Percentiles rank a stretch among this genome's conserved stretches.
These are phyloP conservation scores for Sigmodon hispidus DNA, from an alignment of 2,113 vertebrate genomes.

Conservation along the genomic window DNA sequence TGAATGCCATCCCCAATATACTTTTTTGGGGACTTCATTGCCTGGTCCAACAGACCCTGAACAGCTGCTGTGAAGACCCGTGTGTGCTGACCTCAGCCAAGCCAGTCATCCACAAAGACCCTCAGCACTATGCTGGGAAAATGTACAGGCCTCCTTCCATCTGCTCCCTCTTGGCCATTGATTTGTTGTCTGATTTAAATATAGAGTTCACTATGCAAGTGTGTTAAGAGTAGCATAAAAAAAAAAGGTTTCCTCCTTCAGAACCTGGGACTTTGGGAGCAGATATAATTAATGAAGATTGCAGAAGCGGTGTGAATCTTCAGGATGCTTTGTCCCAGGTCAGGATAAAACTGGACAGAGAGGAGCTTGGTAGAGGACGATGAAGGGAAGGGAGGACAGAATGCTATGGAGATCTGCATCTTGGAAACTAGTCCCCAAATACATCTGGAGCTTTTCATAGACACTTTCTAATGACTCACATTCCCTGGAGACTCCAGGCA, in stretches of 20 bases:
- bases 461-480: not conserved
- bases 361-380: constrained; percentile 46
- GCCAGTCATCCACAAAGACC: not conserved
- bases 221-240: constrained; percentile 83
- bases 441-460: not conserved
- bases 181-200: constrained; percentile 83
- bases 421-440: not conserved
- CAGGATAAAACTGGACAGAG: constrained; percentile 71
- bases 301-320: constrained; percentile 73
- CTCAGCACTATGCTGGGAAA: not conserved
- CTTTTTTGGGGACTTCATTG: not conserved
- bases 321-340: constrained; percentile 74
- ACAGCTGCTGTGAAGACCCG: not conserved
- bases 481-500: not conserved
- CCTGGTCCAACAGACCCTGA: not conserved
- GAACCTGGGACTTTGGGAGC: constrained; percentile 74
- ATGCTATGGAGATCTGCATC: not conserved
- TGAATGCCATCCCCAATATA: not conserved
- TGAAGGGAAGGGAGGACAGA: not conserved
- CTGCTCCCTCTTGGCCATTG: constrained; percentile 51
- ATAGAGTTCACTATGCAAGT: constrained; percentile 74
- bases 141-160: not conserved
- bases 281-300: constrained; percentile 80
- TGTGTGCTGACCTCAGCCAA: not conserved
- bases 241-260: constrained; percentile 72